Percentiles rank a stretch among this genome's conserved stretches.
Evolutionary conservation across 2,113 vertebrate species (phyloP).

Genomic region (Xiphophorus couchianus): DNA sequence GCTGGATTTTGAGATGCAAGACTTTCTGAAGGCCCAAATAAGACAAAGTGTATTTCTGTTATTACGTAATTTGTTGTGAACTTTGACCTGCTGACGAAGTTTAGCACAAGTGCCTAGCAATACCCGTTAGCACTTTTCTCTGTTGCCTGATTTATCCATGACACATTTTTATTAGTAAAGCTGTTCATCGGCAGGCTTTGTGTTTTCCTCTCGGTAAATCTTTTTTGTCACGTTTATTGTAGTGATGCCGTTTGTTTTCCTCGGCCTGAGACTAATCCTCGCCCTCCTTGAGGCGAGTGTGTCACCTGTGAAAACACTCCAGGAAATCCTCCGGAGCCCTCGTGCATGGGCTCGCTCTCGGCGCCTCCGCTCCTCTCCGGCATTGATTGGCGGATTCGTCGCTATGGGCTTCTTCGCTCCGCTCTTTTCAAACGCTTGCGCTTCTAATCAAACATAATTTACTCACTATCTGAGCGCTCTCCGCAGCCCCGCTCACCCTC

Average conservation of each 20-base stretch:
- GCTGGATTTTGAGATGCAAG: too few species aligned
- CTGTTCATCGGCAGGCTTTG: background rate
- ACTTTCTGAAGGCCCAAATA: too few species aligned
- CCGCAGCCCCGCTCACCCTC: slow-evolving; percentile 77
- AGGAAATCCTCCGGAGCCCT: slow-evolving; percentile 4
- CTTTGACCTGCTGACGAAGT: too few species aligned
- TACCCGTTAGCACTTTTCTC: too few species aligned
- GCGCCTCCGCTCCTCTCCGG: slow-evolving; percentile 6
- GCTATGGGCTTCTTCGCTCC: slow-evolving; percentile 84
- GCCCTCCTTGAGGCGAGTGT: slow-evolving; percentile 48
- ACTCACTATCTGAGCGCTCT: slow-evolving; percentile 90
- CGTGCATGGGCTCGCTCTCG: slow-evolving; percentile 4
- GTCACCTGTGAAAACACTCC: slow-evolving; percentile 26
- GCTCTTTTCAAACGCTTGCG: slow-evolving; percentile 94
- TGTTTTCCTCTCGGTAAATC: background rate
- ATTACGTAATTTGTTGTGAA: too few species aligned
- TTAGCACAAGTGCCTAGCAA: too few species aligned
- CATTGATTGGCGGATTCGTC: slow-evolving; percentile 32
- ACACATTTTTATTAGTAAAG: background rate
- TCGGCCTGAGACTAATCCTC: slow-evolving; percentile 12
- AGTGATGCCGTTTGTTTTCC: slow-evolving; percentile 15
- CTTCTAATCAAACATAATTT: slow-evolving; percentile 99
- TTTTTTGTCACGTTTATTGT: too few species aligned
- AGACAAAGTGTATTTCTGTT: too few species aligned
- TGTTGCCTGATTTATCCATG: too few species aligned